Conservation (phyloP, 2,113 vertebrate genomes). For the Hucho hucho region DNA sequence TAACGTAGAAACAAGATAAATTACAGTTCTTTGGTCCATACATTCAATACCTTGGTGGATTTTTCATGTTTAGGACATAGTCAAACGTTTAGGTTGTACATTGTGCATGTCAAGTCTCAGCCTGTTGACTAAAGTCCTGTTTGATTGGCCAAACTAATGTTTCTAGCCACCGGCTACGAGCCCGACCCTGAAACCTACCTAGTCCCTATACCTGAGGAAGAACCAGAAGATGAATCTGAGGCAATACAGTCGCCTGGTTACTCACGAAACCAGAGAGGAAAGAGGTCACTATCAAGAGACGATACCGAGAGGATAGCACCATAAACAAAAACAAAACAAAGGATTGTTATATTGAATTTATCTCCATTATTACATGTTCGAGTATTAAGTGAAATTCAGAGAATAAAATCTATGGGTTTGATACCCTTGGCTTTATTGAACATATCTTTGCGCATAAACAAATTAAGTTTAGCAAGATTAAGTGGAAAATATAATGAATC, state of each 20-base stretch:
- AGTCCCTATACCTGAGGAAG: conserved; percentile 86
- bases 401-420: conserved; percentile 65
- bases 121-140: conserved; percentile 73
- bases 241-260: conserved; percentile 74
- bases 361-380: conserved; percentile 36
- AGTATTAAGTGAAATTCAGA: conserved; percentile 36
- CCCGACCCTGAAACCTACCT: conserved; percentile 88
- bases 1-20: not conserved
- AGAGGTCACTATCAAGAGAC: conserved; percentile 83
- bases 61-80: not conserved
- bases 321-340: conserved; percentile 54
- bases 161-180: conserved; percentile 89
- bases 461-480: conserved; percentile 54
- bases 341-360: conserved; percentile 49
- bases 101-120: conserved; percentile 57
- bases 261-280: conserved; percentile 81
- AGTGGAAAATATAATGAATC: conserved; percentile 30
- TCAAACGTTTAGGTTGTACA: conserved; percentile 51
- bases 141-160: conserved; percentile 88
- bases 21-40: not conserved
- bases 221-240: conserved; percentile 82
- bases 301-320: conserved; percentile 71
- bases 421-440: conserved; percentile 68
- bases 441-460: conserved; percentile 60
- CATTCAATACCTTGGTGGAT: not conserved